Base-by-base conservation (phyloP, 2,797 vertebrate genomes). In the Xiphorhynchus erythropygius region DNA sequence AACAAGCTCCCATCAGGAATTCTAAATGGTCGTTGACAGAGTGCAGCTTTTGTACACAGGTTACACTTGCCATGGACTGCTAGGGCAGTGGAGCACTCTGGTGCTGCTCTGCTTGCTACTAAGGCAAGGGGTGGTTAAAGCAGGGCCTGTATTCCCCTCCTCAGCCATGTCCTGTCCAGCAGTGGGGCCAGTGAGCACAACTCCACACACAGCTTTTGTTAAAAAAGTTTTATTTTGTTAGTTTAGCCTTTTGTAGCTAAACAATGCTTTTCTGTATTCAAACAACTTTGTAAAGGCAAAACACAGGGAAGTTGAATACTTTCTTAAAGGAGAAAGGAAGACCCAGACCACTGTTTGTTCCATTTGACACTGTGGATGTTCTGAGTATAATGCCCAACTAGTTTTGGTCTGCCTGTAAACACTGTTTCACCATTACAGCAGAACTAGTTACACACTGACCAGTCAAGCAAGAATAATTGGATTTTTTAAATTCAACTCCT, bases 191-290 rank as follows among this genome's bases (percentile, higher is more conserved):
- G 10, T 11, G 24, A 85, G 46, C 32, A 24, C 4, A 7, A 83
- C 11, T 23, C 15, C 47, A 64, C 3, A 39, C 27, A 25, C 8
- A 47, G 37, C 28, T 67, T 84, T 83, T 59, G 93, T 44, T 84
- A 60, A 95, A 96, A 92, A 3, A 6, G 5, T 24, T 96, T 97
- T 94, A 92, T 95, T 95, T 82, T 4, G 3, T 85, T 84, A 53
- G 68, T 21, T 89, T 92, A 64, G 27, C 65, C 28, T 89, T 53
- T 41, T 46, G 24, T 84, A 92, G 44, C 44, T 67, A 84, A 94
- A 60, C 44, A 75, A 46, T 49, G 42, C 22, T 76, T 62, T 73
- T 67, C 30, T 65, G 28, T 89, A 91, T 74, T 91, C 25, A 93
- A 89, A 86, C 32, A 37, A 3, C 42, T 47, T 57, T 77, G 68